These are phyloP conservation scores for Pantherophis alleghaniensis DNA, from an alignment of 2,797 vertebrate species.

Conservation along the genomic window DNA sequence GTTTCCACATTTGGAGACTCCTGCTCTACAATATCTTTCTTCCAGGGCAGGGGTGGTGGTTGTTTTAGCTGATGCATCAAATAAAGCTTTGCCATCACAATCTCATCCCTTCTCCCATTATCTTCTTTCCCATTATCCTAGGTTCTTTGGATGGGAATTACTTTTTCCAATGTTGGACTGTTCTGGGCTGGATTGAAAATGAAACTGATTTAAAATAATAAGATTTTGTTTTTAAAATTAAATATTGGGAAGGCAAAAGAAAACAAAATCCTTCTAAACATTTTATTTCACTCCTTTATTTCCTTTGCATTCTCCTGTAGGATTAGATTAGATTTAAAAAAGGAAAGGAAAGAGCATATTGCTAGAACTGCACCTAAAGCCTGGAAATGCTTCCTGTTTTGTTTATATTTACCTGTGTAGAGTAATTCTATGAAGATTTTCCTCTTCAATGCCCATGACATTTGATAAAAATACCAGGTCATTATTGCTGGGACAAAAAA, in stretches of 20 bases:
- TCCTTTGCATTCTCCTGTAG: background rate
- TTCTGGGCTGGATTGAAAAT: background rate
- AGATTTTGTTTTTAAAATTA: background rate
- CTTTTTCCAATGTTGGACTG: background rate
- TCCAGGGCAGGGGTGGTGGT: background rate
- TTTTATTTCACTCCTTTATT: background rate
- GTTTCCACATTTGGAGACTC: background rate
- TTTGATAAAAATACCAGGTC: constrained; percentile 9
- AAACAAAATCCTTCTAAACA: background rate
- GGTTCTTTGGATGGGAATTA: background rate
- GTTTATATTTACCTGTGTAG: background rate
- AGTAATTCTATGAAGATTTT: background rate
- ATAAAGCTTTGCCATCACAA: too few relatives aligned
- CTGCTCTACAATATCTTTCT: background rate
- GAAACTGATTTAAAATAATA: background rate
- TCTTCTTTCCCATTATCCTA: background rate
- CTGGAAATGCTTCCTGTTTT: background rate
- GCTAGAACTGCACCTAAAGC: background rate
- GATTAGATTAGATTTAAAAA: background rate
- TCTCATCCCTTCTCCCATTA: background rate
- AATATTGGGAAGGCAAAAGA: background rate
- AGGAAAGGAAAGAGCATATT: background rate
- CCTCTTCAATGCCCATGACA: background rate
- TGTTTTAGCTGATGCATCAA: background rate
- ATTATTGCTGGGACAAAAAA: background rate